These are phyloP conservation scores for Ctenodactylus gundi DNA, from an alignment of 2,113 vertebrate species.

Conservation along the genomic window DNA sequence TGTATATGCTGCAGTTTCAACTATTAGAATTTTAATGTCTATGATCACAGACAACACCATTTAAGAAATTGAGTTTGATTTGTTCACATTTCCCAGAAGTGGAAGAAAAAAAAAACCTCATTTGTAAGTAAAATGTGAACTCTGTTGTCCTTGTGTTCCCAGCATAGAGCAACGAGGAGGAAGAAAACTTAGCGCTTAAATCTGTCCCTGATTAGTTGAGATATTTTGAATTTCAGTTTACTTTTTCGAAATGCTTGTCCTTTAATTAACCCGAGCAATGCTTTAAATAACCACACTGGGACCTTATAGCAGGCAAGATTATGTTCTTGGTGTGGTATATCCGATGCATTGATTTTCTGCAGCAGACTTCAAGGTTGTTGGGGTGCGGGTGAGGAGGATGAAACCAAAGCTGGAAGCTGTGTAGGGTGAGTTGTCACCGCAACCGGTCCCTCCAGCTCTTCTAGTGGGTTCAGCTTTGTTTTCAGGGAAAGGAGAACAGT, in stretches of 20 bases:
- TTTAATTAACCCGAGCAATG: not conserved
- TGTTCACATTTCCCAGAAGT: slow-evolving; percentile 50
- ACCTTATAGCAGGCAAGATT: not conserved
- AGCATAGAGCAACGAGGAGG: not conserved
- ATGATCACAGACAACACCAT: not conserved
- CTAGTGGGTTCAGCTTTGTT: too few species aligned
- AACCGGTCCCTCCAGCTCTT: not conserved
- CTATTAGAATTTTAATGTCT: slow-evolving; percentile 42
- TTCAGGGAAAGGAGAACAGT: not conserved
- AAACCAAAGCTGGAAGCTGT: not conserved
- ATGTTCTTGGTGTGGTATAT: not conserved
- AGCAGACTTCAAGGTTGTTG: slow-evolving; percentile 46
- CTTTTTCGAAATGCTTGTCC: not conserved
- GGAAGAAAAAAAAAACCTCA: slow-evolving; percentile 31
- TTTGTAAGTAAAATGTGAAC: slow-evolving; percentile 58
- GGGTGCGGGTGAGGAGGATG: fast-evolving
- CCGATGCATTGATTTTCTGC: slow-evolving; percentile 34
- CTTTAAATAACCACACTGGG: not conserved
- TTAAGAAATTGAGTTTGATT: slow-evolving; percentile 35
- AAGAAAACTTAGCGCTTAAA: not conserved
- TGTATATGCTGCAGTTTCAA: not conserved
- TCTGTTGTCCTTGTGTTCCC: not conserved
- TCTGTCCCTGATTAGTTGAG: not conserved
- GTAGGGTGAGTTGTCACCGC: not conserved
- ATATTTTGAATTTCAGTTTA: slow-evolving; percentile 16